Base-by-base conservation (phyloP, 2,797 vertebrate species). In the Poecilia velifera region DNA sequence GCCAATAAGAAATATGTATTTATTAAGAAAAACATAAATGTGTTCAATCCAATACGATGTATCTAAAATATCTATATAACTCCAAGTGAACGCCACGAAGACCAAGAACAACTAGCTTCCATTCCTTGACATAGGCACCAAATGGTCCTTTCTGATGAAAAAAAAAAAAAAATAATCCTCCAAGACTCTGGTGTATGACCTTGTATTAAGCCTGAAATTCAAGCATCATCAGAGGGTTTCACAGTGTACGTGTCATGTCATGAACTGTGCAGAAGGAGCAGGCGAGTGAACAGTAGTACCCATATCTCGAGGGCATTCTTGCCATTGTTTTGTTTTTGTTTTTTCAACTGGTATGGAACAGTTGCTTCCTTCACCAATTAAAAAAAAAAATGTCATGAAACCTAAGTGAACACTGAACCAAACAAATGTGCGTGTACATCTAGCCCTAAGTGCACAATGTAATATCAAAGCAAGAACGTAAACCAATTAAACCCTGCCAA, bases 51-150 rank as follows among this genome's bases (percentile, higher is more conserved):
- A 36, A 39, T 66, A 43, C 39, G 84, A 57, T 45, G 84, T 72
- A 66, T 85, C 55, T 76, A 28, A 62, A 87, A 81, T 49, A 76
- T 72, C 74, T 72, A 34, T 72, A 34, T 22, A 77, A 74, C 75
- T 53, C 51, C 74, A 68, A 73, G 64, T 53, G 78, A 91, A 91
- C 76, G 70, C 71, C 41, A 71, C 72, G 71, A 84, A 84, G 74
- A 71, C 51, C 46, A 73, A 79, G 82, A 84, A 85, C 77, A 81
- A 89, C 81, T 83, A 68, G 74, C 41, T 76, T 76, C 77, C 77
- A 84, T 88, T 79, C 87, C 92, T 89, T 89, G 78, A 90, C 91
- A 75, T 86, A 70, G 80, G 87, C 74, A 72, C 70, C 84, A 85
- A 66, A 66, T 3, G 0, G 71, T 71, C 20, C 6, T 14, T 43